phyloP scores from a whole-genome alignment of 2,888 invertebrate genomes.

The Heteromurus nitidus region DNA sequence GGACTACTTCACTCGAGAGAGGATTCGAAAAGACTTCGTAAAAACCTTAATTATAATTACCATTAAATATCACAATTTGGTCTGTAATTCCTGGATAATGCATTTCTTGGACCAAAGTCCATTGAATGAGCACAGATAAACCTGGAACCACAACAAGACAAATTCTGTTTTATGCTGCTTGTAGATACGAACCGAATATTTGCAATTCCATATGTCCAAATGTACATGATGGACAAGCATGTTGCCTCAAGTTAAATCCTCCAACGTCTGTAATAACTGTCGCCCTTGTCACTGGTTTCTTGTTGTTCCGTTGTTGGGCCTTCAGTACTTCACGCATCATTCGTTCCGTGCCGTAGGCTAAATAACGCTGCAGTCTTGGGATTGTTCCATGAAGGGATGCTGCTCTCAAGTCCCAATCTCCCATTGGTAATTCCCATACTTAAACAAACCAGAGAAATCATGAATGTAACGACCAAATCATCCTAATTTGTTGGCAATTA shows the following conservation, averaged over 20 bases:
- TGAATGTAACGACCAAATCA: too few species aligned
- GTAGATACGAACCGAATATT: not conserved
- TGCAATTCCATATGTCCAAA: not conserved
- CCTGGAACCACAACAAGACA: not conserved
- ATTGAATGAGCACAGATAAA: not conserved
- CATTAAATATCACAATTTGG: not conserved
- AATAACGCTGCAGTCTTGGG: not conserved
- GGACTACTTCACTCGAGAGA: too few species aligned
- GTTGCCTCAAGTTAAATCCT: not conserved
- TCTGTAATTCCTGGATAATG: not conserved
- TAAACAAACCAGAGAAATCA: too few species aligned
- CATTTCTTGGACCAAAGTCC: not conserved
- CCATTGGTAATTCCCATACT: too few species aligned
- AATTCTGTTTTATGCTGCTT: not conserved
- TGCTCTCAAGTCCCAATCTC: not conserved
- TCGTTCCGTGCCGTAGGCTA: not conserved
- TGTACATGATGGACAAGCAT: slow-evolving; percentile 1
- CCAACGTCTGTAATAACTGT: not conserved
- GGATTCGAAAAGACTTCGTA: too few species aligned
- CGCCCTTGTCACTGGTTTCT: not conserved
- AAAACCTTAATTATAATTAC: too few species aligned
- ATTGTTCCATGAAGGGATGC: not conserved
- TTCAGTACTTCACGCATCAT: not conserved
- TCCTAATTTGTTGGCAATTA: too few species aligned
- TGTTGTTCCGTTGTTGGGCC: too few species aligned